Evolutionary conservation across 2,113 vertebrate genomes (phyloP).

Genomic region (Triplophysa siluroides): DNA sequence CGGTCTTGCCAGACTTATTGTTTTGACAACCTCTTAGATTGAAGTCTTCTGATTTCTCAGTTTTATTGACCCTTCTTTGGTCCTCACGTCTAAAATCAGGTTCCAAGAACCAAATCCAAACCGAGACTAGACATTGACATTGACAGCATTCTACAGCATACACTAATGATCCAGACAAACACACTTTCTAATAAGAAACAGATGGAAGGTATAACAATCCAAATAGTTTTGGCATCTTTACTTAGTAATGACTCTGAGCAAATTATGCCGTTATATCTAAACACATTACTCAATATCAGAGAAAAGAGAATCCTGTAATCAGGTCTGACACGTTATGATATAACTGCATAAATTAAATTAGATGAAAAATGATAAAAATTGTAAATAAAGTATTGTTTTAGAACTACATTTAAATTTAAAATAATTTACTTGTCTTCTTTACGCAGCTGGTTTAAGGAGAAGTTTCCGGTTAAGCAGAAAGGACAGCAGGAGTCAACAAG

Average conservation of each 20-base stretch:
- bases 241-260: conserved; percentile 4
- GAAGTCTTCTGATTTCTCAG: neutral
- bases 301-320: neutral
- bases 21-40: conserved; percentile 8
- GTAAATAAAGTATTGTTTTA: neutral
- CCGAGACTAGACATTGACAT: conserved; percentile 26
- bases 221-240: conserved; percentile 18
- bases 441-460: conserved; percentile 86
- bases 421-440: neutral
- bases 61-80: conserved; percentile 19
- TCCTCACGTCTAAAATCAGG: conserved; percentile 1
- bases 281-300: conserved; percentile 11
- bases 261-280: conserved; percentile 19
- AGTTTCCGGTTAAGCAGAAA: conserved; percentile 91
- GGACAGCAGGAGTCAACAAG: conserved; percentile 79
- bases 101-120: conserved; percentile 17
- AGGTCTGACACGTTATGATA: neutral
- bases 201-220: conserved; percentile 22
- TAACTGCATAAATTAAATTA: neutral
- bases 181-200: conserved; percentile 29
- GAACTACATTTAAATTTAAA: neutral
- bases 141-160: conserved; percentile 14
- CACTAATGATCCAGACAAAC: conserved; percentile 21
- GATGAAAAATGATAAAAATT: neutral
- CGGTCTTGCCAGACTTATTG: neutral